Percentiles rank a stretch among this genome's conserved stretches.
Conservation (phyloP, 2,888 invertebrate species). For the Mechanitis messenoides region DNA sequence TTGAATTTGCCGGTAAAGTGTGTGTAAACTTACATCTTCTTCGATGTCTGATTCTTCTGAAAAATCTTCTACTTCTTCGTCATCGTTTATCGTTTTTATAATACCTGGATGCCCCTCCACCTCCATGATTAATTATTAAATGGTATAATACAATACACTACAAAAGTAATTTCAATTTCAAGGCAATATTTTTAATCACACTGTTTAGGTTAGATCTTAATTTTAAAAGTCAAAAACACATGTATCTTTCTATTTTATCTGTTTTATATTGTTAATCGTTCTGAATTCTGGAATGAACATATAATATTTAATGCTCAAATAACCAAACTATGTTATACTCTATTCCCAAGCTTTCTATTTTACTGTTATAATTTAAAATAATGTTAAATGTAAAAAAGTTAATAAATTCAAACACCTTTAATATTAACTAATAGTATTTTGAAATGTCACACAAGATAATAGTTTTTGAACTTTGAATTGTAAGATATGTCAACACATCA, state of each 20-base stretch:
- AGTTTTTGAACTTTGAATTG: background rate
- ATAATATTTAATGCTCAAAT: too few relatives aligned
- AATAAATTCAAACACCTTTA: too few relatives aligned
- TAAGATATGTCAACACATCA: background rate
- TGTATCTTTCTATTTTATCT: constrained; percentile 10
- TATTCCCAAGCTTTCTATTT: too few relatives aligned
- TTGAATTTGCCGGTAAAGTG: background rate
- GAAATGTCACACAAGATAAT: background rate
- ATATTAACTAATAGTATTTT: background rate
- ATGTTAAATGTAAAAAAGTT: too few relatives aligned
- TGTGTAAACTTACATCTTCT: constrained; percentile 78
- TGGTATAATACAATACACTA: constrained; percentile 20
- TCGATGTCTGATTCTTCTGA: constrained; percentile 89
- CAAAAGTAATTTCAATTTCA: constrained; percentile 1
- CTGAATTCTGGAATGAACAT: too few relatives aligned
- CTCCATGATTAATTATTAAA: constrained; percentile 31
- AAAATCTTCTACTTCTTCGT: constrained; percentile 86
- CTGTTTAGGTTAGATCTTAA: constrained; percentile 10
- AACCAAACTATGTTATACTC: too few relatives aligned
- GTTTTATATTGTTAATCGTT: constrained; percentile 1
- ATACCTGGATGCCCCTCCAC: constrained; percentile 73
- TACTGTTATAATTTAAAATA: too few relatives aligned
- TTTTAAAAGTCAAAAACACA: constrained; percentile 24
- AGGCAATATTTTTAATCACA: constrained; percentile 2
- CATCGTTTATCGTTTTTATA: constrained; percentile 89